phyloP scores from a whole-genome alignment of 2,113 vertebrate genomes.

The Actenoides hombroni region DNA sequence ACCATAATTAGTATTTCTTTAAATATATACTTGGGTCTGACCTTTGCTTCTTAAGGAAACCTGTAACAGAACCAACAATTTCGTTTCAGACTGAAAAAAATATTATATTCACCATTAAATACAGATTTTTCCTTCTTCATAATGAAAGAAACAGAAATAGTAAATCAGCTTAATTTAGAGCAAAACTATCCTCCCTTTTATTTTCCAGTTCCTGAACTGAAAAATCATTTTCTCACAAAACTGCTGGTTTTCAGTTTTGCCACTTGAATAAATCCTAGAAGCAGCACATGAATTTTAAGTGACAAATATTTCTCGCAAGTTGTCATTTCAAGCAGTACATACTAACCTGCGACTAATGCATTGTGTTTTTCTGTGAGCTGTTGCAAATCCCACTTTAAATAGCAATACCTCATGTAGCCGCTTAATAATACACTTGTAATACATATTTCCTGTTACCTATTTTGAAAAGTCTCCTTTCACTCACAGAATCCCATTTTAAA shows the following conservation, averaged over 20 bases:
- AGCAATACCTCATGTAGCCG: neutral
- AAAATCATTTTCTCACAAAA: neutral
- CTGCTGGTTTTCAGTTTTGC: neutral
- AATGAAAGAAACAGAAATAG: neutral
- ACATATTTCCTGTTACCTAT: neutral
- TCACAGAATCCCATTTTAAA: neutral
- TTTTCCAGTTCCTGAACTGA: neutral
- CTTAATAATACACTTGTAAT: neutral
- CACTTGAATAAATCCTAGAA: neutral
- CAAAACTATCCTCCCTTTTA: neutral
- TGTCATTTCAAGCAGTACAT: neutral
- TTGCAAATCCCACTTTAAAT: neutral
- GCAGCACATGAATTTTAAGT: neutral
- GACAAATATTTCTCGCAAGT: neutral
- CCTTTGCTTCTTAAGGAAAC: neutral
- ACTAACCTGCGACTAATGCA: rapidly evolving
- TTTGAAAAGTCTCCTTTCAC: neutral
- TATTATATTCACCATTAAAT: neutral
- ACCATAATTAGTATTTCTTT: neutral
- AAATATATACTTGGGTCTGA: neutral
- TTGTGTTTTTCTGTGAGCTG: neutral
- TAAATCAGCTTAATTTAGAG: neutral
- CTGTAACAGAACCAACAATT: neutral
- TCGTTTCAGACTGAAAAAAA: neutral
- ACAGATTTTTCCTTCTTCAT: neutral